phyloP scores from a whole-genome alignment of 2,888 invertebrate genomes.

The Melanostoma scalare region DNA sequence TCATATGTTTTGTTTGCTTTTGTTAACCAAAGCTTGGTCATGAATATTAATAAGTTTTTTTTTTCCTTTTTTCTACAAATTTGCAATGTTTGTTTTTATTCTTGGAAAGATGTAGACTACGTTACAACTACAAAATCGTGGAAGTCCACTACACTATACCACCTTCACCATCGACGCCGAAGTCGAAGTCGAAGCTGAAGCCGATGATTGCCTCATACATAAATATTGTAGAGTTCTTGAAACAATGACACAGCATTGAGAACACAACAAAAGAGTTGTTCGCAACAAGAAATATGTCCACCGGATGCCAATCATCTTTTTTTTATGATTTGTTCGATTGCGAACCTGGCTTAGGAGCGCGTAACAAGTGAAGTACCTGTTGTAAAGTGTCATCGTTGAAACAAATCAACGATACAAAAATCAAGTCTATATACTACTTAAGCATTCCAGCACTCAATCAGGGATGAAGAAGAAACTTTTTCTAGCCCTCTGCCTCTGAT shows the following conservation, averaged over 20 bases:
- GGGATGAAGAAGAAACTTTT: slow-evolving; percentile 8
- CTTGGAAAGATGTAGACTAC: slow-evolving; percentile 71
- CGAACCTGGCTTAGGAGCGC: slow-evolving; percentile 37
- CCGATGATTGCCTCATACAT: slow-evolving; percentile 9
- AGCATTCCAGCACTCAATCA: slow-evolving; percentile 28
- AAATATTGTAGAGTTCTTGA: slow-evolving; percentile 46
- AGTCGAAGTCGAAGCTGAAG: too few relatives aligned
- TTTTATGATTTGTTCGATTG: slow-evolving; percentile 38
- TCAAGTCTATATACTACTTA: slow-evolving; percentile 34
- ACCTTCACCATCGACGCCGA: slow-evolving; percentile 24
- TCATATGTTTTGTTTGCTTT: slow-evolving; percentile 54
- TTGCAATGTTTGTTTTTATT: slow-evolving; percentile 60
- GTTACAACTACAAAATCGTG: slow-evolving; percentile 65
- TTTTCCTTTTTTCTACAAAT: slow-evolving; percentile 40
- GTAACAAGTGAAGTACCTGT: slow-evolving; percentile 69
- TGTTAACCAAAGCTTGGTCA: slow-evolving; percentile 74
- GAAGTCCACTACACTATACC: slow-evolving; percentile 27
- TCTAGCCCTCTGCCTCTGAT: neutral
- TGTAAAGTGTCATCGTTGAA: slow-evolving; percentile 70
- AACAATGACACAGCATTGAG: slow-evolving; percentile 64
- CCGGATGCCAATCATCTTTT: slow-evolving; percentile 72
- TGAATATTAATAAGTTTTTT: slow-evolving; percentile 76
- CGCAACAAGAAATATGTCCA: slow-evolving; percentile 56
- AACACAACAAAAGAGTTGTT: slow-evolving; percentile 22
- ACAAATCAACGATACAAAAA: slow-evolving; percentile 50